Percentiles rank a stretch among this genome's conserved stretches.
These are phyloP conservation scores for Hylia prasina DNA, from an alignment of 2,113 vertebrate genomes.

Conservation along the genomic window DNA sequence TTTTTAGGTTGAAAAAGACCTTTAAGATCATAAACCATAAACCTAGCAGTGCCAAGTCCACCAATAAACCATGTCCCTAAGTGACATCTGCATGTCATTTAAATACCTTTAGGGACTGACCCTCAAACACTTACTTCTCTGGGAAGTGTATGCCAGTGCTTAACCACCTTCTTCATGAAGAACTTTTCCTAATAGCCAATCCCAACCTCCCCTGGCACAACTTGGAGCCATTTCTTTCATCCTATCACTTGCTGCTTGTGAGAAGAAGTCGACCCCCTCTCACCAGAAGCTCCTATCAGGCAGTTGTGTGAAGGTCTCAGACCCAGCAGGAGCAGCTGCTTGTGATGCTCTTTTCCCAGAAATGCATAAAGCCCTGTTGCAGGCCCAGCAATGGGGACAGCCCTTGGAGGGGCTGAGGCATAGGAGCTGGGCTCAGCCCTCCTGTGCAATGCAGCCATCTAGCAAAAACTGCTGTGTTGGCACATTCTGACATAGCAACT, in stretches of 20 bases:
- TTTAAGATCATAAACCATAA: neutral
- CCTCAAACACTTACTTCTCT: neutral
- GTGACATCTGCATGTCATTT: neutral
- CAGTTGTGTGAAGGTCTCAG: too few species aligned
- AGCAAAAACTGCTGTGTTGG: neutral
- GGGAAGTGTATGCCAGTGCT: neutral
- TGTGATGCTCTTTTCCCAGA: accelerated
- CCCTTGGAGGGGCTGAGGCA: neutral
- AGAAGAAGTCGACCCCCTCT: accelerated
- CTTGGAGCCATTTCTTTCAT: neutral
- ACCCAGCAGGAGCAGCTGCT: neutral
- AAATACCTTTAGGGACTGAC: too few species aligned
- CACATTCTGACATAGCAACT: neutral
- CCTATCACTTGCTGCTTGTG: neutral
- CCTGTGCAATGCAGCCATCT: neutral
- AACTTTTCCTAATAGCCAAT: neutral
- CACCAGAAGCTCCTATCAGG: neutral
- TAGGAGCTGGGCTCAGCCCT: neutral
- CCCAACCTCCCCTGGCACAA: neutral
- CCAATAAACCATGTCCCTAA: neutral
- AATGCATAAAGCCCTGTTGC: neutral
- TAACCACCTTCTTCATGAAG: neutral
- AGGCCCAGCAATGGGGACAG: accelerated
- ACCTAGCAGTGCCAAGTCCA: neutral
- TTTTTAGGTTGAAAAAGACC: neutral